Conservation (phyloP, 2,797 vertebrate species). For the Psittacula derbiana region DNA sequence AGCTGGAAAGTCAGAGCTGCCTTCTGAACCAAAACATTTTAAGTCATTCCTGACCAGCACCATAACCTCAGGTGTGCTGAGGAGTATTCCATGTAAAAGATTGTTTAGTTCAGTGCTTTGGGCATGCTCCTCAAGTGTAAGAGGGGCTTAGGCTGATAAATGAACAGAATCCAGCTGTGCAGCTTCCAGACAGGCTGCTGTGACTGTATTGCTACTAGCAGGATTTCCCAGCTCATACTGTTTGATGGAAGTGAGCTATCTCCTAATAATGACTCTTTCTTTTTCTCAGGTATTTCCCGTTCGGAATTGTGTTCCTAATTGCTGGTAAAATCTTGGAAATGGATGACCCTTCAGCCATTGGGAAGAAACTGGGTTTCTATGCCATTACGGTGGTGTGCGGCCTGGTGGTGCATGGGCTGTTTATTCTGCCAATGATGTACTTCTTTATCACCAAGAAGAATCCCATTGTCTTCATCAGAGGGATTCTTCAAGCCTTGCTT, state of each 20-base stretch:
- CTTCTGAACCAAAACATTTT: background rate
- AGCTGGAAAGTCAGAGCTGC: background rate
- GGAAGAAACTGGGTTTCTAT: constrained; percentile 96
- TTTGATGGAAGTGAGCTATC: background rate
- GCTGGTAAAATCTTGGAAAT: constrained; percentile 98
- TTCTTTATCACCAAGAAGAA: constrained; percentile 98
- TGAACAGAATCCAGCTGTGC: background rate
- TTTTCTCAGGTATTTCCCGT: constrained; percentile 91
- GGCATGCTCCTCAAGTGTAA: background rate
- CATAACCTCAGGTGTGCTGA: background rate
- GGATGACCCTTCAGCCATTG: constrained; percentile 93
- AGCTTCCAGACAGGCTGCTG: background rate
- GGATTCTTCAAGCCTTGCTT: constrained; percentile 94
- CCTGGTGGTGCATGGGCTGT: constrained; percentile 90
- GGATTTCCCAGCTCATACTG: background rate
- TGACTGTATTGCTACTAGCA: background rate
- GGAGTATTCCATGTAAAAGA: background rate
- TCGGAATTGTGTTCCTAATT: constrained; percentile 97
- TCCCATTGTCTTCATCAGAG: constrained; percentile 95
- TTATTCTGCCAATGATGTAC: constrained; percentile 95
- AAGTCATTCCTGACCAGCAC: background rate
- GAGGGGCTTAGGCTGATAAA: background rate
- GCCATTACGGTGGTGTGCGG: constrained; percentile 95
- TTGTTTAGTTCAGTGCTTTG: background rate
- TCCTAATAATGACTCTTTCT: background rate